A percentile compares a stretch with the other conserved stretches of the same genome.
Conservation (phyloP, 92 coral and sea anemone genomes). For the Porites lobata region DNA sequence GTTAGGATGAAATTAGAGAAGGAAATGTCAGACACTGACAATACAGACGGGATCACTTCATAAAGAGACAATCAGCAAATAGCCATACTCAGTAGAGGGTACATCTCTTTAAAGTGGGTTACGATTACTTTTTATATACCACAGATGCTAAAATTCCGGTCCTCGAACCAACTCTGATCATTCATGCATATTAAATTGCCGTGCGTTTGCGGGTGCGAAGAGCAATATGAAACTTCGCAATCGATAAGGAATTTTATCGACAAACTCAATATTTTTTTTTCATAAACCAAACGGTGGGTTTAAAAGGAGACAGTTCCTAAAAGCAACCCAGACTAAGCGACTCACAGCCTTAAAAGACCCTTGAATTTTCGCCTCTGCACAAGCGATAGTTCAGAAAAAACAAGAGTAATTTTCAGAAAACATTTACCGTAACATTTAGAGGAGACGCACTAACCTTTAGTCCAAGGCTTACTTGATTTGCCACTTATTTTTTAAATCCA, state of each 20-base stretch:
- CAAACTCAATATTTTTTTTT: not conserved
- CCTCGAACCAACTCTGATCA: not conserved
- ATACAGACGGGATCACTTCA: too few relatives aligned
- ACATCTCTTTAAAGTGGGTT: not conserved
- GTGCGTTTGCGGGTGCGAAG: not conserved
- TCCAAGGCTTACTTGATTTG: slow-evolving; percentile 2
- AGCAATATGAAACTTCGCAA: slow-evolving; percentile 20
- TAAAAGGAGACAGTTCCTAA: not conserved
- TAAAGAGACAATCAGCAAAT: too few relatives aligned
- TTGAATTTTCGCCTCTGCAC: not conserved
- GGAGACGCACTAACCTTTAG: slow-evolving; percentile 10
- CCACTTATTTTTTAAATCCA: not conserved
- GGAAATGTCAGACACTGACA: too few relatives aligned
- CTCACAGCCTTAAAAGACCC: not conserved
- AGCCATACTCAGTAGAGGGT: not conserved
- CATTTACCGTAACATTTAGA: too few relatives aligned
- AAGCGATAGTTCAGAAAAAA: not conserved
- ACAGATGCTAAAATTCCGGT: not conserved
- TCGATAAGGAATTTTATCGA: not conserved
- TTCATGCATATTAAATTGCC: slow-evolving; percentile 26
- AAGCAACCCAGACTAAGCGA: not conserved
- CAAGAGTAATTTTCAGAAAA: not conserved
- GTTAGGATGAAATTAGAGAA: too few relatives aligned
- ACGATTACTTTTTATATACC: not conserved
- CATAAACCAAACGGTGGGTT: not conserved